These are phyloP conservation scores for Aythya baeri DNA, from an alignment of 2,113 vertebrate species.

Conservation along the genomic window DNA sequence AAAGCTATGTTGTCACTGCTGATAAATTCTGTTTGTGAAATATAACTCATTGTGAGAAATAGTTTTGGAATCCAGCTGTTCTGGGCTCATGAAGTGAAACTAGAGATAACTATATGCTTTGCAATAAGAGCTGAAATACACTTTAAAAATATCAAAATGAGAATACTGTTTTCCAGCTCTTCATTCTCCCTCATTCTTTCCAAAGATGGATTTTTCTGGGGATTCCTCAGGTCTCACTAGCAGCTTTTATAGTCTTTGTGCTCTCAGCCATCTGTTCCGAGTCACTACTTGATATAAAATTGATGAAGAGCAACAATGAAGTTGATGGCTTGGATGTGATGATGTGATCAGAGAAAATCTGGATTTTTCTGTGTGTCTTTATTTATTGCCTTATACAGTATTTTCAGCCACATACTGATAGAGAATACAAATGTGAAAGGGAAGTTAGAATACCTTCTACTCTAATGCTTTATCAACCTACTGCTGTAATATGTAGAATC, in stretches of 20 bases:
- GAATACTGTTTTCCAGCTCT: neutral
- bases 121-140: neutral
- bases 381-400: neutral
- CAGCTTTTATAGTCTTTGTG: neutral
- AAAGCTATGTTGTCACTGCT: neutral
- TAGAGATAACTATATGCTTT: neutral
- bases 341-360: neutral
- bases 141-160: neutral
- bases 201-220: neutral
- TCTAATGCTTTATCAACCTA: neutral
- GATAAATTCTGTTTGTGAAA: neutral
- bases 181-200: neutral
- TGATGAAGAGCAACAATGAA: neutral
- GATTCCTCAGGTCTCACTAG: neutral
- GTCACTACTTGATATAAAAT: conserved; percentile 9
- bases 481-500: neutral
- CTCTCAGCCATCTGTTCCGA: neutral
- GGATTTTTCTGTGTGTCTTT: neutral
- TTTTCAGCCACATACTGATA: neutral
- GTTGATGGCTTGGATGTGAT: conserved; percentile 1
- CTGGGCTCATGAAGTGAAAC: neutral
- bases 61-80: neutral
- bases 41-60: neutral
- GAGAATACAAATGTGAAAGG: neutral
- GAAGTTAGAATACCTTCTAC: neutral